These are phyloP conservation scores for Hedychridium roseum DNA, from an alignment of 2,888 invertebrate genomes.

Conservation along the genomic window DNA sequence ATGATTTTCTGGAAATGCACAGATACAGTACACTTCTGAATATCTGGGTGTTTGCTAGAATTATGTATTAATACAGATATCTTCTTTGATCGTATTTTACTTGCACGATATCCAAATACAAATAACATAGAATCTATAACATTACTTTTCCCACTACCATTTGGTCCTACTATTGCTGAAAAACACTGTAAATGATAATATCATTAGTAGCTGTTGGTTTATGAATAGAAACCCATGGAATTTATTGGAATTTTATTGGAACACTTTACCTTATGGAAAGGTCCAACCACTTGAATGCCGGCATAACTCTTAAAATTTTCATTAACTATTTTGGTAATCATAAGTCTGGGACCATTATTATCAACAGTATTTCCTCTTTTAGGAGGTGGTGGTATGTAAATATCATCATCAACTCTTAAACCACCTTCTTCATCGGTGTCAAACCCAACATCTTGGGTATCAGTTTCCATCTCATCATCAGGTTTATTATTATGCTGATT, in stretches of 20 bases:
- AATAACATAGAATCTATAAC: slow-evolving; percentile 99
- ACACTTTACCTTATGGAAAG: slow-evolving; percentile 89
- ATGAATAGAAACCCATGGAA: too few species aligned
- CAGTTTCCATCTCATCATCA: slow-evolving; percentile 21
- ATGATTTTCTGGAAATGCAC: slow-evolving; percentile 87
- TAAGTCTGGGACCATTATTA: slow-evolving; percentile 81
- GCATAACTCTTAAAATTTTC: slow-evolving; percentile 98
- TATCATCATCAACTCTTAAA: slow-evolving; percentile 75
- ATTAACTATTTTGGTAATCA: slow-evolving; percentile 91
- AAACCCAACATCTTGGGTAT: slow-evolving; percentile 8
- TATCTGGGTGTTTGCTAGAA: slow-evolving; percentile 79
- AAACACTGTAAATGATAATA: slow-evolving; percentile 76
- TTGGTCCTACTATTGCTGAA: slow-evolving; percentile 96
- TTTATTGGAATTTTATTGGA: too few species aligned
- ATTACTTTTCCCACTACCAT: slow-evolving; percentile 99
- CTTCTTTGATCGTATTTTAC: slow-evolving; percentile 95
- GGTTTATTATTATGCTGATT: background rate
- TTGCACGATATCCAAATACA: slow-evolving; percentile 97
- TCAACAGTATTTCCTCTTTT: slow-evolving; percentile 77
- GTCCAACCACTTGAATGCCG: slow-evolving; percentile 83
- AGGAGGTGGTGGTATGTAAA: slow-evolving; percentile 82
- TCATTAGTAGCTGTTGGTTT: background rate
- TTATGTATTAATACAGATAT: slow-evolving; percentile 92
- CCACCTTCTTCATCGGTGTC: slow-evolving; percentile 73
- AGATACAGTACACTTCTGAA: slow-evolving; percentile 83